phyloP scores from a whole-genome alignment of 2,113 vertebrate species.

The Carassius auratus region DNA sequence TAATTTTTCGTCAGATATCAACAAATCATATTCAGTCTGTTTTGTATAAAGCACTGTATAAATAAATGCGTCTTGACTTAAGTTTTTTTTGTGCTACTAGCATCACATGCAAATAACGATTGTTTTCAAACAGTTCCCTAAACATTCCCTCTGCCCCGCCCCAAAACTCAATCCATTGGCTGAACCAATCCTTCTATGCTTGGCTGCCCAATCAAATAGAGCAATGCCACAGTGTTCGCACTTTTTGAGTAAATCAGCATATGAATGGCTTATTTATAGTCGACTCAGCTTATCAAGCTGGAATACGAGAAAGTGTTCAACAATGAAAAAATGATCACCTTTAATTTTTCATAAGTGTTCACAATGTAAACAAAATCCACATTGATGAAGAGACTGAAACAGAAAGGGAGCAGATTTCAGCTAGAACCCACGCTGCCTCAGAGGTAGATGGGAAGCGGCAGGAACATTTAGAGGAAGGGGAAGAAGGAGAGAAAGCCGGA shows the following conservation, averaged over 20 bases:
- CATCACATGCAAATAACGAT: neutral
- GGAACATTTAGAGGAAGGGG: constrained; percentile 14
- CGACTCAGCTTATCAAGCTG: neutral
- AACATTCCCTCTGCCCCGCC: neutral
- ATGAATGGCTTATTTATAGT: neutral
- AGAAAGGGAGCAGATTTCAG: neutral
- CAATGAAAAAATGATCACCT: neutral
- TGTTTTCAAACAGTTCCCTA: constrained; percentile 3
- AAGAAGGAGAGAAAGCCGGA: constrained; percentile 28
- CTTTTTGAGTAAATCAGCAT: neutral
- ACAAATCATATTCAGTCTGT: neutral
- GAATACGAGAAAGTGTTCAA: constrained; percentile 4
- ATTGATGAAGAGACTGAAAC: neutral
- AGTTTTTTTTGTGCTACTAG: neutral
- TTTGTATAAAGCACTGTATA: neutral
- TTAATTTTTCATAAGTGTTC: constrained; percentile 14
- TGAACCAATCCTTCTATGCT: neutral
- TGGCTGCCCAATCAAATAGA: neutral
- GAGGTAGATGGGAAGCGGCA: constrained; percentile 34
- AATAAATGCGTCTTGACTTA: neutral
- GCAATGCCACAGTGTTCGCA: neutral
- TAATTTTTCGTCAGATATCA: no score
- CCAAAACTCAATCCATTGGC: neutral
- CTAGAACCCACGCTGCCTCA: neutral
- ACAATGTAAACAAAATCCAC: constrained; percentile 1